Conservation (phyloP, 2,113 vertebrate species). For the Notarius lentiginosus region DNA sequence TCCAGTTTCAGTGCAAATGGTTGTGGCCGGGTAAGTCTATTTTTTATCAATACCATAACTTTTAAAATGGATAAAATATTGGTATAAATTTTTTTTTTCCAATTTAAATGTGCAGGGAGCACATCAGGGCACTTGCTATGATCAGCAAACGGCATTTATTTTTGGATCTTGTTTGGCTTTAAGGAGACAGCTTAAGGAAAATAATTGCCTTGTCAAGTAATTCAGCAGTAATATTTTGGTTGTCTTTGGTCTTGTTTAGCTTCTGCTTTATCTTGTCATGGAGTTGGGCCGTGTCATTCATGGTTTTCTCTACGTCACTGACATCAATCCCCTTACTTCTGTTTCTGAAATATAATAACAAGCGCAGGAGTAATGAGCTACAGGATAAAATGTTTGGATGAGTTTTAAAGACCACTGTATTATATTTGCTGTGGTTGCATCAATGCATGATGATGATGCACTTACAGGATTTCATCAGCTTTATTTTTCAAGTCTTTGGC, state of each 20-base stretch:
- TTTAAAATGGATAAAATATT: no score
- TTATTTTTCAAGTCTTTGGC: constrained; percentile 64
- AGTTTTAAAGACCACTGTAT: neutral
- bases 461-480: constrained; percentile 70
- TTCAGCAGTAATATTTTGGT: constrained; percentile 58
- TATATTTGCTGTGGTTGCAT: neutral
- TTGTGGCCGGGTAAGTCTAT: no score
- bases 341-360: constrained; percentile 68
- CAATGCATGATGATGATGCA: constrained; percentile 11
- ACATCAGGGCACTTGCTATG: no score
- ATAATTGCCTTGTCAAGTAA: constrained; percentile 69
- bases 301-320: constrained; percentile 58
- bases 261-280: constrained; percentile 64
- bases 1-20: no score
- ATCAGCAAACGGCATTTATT: no score
- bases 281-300: constrained; percentile 67
- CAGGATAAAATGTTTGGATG: neutral
- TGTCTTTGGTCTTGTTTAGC: constrained; percentile 59
- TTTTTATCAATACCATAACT: no score
- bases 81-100: no score
- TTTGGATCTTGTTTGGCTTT: no score
- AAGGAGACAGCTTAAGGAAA: neutral
- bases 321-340: constrained; percentile 66
- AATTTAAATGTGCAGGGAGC: no score
- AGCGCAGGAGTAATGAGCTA: neutral